phyloP scores from a whole-genome alignment of 2,888 invertebrate genomes.

The Leptura quadrifasciata region DNA sequence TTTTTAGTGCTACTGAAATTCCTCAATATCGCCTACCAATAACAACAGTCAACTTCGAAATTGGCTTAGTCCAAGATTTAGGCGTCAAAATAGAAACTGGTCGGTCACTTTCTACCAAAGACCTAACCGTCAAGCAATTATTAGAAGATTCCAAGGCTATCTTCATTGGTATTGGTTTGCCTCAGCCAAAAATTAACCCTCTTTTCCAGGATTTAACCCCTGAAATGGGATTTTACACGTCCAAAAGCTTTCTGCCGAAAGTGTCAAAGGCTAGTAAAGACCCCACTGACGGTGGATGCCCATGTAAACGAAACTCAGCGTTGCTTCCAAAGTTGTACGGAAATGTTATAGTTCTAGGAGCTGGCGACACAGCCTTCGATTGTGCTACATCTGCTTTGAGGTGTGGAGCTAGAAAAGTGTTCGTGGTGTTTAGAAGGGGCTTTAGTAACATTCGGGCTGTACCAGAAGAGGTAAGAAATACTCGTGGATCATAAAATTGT shows the following conservation, averaged over 20 bases:
- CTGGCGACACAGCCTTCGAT: slow-evolving; percentile 99
- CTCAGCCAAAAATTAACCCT: slow-evolving; percentile 88
- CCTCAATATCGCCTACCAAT: slow-evolving; percentile 97
- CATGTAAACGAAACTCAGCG: slow-evolving; percentile 79
- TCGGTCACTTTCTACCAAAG: slow-evolving; percentile 81
- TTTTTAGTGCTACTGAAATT: slow-evolving; percentile 91
- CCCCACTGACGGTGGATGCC: slow-evolving; percentile 77
- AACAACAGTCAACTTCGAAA: slow-evolving; percentile 94
- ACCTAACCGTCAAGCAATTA: slow-evolving; percentile 86
- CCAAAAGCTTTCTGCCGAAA: slow-evolving; percentile 93
- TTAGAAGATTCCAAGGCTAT: slow-evolving; percentile 85
- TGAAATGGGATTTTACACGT: slow-evolving; percentile 94
- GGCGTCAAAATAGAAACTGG: slow-evolving; percentile 92
- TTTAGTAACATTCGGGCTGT: slow-evolving; percentile 97
- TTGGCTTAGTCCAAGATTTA: slow-evolving; percentile 91
- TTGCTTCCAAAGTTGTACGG: slow-evolving; percentile 81
- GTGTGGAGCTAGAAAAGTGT: slow-evolving; percentile 95
- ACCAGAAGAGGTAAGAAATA: slow-evolving; percentile 90
- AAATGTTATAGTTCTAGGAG: slow-evolving; percentile 93
- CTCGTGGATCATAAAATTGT: no score
- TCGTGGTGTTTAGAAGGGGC: slow-evolving; percentile 95
- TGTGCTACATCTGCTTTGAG: slow-evolving; percentile 98
- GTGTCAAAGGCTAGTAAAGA: slow-evolving; percentile 92
- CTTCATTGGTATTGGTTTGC: slow-evolving; percentile 92
- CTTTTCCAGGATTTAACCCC: slow-evolving; percentile 85